These are phyloP conservation scores for Scaptodrosophila lebanonensis DNA, from an alignment of 1,140 invertebrate species.

Conservation along the genomic window DNA sequence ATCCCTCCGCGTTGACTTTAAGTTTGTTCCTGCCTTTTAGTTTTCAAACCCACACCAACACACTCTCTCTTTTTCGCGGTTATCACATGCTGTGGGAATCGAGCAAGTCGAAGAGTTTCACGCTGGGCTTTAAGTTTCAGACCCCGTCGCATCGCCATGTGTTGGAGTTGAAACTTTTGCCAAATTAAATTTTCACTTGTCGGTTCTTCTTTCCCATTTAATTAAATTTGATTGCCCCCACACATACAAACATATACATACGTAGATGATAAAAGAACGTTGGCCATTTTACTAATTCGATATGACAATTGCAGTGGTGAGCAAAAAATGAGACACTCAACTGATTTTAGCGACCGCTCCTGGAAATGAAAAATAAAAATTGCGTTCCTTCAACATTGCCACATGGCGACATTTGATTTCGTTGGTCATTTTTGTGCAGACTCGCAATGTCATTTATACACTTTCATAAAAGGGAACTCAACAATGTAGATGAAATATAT, in stretches of 20 bases:
- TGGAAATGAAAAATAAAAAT: too few relatives aligned
- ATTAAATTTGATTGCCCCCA: conserved; percentile 23
- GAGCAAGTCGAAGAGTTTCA: neutral
- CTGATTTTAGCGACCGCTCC: too few relatives aligned
- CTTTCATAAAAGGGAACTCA: too few relatives aligned
- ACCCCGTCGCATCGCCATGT: conserved; percentile 5
- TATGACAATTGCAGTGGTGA: conserved; percentile 27
- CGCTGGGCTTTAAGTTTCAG: neutral
- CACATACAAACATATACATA: conserved; percentile 12
- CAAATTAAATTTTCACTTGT: neutral
- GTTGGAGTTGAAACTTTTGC: conserved; percentile 10
- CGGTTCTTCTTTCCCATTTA: conserved; percentile 20
- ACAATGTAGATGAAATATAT: too few relatives aligned
- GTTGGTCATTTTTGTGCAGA: too few relatives aligned
- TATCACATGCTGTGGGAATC: conserved; percentile 1
- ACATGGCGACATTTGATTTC: too few relatives aligned
- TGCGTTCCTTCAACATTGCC: too few relatives aligned
- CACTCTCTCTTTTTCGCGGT: conserved; percentile 4
- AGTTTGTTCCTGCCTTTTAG: too few relatives aligned
- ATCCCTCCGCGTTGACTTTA: too few relatives aligned
- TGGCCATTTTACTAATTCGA: conserved; percentile 44
- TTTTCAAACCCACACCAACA: too few relatives aligned
- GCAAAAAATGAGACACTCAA: too few relatives aligned
- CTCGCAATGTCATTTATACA: too few relatives aligned
- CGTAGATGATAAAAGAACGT: neutral